Base-by-base conservation (phyloP, 1,140 invertebrate species). In the Latrodectus geometricus region DNA sequence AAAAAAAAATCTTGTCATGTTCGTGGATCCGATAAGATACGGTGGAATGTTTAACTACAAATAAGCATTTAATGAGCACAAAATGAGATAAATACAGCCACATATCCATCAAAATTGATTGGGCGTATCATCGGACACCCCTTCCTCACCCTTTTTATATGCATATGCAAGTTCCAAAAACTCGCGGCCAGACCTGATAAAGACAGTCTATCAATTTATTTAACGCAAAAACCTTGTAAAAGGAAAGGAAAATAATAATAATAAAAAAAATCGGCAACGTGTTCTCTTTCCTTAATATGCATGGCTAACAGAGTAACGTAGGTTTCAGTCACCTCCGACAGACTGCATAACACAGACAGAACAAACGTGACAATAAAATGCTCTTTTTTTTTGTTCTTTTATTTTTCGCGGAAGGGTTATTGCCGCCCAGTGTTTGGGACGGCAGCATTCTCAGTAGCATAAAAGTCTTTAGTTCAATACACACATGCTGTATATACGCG, bases 321-420 rank as follows among this genome's bases (percentile, higher is more conserved):
- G n/a, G 49, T 50, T 65, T 23, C 61, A 78, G 11, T 61, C 54
- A 61, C 54, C 54, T 35, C 54, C n/a, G n/a, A n/a, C n/a, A n/a
- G n/a, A n/a, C 21, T 49, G 61, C 74, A 56, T 48, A 78, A 68
- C 48, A 7, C 78, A 81, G 78, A 81, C 78, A 35, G 54, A 61
- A 11, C 11, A 78, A 78, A 78, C 61, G 76, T 56, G 76, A 78
- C 76, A 78, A 78, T 78, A 78, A 78, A 78, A 78, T 48, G 15
- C 17, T 61, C 54, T n/a, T 21, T 69, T 69, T n/a, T 21, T 17
- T 69, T 69, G 11, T 12, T 8, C 15, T 54, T 70, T 80, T 7
- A n/a, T n/a, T 54, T 70, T 81, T 81, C 78, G 78, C 68, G 80
- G 54, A 77, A 74, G 80, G 80, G 69, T 82, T 82, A 82, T 74